phyloP scores from a whole-genome alignment of 1,140 invertebrate genomes.

The Triops longicaudatus region DNA sequence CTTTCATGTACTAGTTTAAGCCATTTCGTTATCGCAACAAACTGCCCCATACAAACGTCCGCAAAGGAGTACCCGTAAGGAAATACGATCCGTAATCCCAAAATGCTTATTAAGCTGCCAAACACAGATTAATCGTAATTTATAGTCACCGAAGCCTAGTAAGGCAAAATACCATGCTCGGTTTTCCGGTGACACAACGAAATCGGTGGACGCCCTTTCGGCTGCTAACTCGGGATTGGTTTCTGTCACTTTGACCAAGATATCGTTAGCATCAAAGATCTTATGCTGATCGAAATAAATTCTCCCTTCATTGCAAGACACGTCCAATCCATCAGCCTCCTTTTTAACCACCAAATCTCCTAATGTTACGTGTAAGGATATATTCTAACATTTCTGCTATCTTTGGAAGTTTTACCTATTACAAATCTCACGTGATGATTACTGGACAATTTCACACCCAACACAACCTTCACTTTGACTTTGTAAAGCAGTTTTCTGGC shows the following conservation, averaged over 20 bases:
- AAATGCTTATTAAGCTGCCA: constrained; percentile 51
- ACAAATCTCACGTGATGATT: background rate
- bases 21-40: constrained; percentile 87
- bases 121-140: constrained; percentile 27
- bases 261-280: constrained; percentile 21
- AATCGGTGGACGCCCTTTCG: background rate
- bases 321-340: background rate
- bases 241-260: constrained; percentile 9
- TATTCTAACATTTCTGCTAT: background rate
- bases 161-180: background rate
- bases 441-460: background rate
- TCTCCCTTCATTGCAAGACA: background rate
- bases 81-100: constrained; percentile 65
- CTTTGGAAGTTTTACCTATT: background rate
- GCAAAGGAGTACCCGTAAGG: constrained; percentile 91
- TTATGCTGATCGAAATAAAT: background rate
- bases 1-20: constrained; percentile 69
- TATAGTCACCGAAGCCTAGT: constrained; percentile 17
- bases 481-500: constrained; percentile 16
- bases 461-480: background rate
- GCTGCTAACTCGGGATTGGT: constrained; percentile 19
- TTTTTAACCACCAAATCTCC: background rate
- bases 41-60: constrained; percentile 83
- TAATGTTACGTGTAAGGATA: background rate
- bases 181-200: background rate